Evolutionary conservation across 1,140 invertebrate genomes (phyloP), one percentile per base, ranked within the genome.

Genomic region (Cataglyphis hispanica): DNA sequence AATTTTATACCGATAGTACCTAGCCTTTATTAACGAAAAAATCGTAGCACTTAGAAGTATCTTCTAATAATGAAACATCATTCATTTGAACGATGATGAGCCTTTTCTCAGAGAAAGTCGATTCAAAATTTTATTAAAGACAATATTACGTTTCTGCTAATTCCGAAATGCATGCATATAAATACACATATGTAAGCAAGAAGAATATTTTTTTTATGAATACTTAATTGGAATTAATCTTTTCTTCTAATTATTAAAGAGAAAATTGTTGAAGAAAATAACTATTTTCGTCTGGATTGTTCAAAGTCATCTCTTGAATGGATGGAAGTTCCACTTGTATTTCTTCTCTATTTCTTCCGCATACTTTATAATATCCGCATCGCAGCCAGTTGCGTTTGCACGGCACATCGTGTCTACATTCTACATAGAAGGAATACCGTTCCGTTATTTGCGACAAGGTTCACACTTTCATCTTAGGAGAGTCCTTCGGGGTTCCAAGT

Each of bases 401-500:
- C 64, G 19, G 63, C 66, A 66, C 60, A 74, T 37, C 25, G 40
- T 53, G 31, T 72, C 25, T 60, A 40, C 50, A 56, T 61, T 72
- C 25, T 60, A 40, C 50, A 56, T 56, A 77, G 27, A 10, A 46
- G 6, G 61, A 58, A 77, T 78, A 19, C 13, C 50, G 25, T 69
- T 63, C n/a, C 34, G 40, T 40, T 86, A 75, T 77, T 89, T 64
- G 66, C 74, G 46, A 84, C 66, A 25, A 6, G 37, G 25, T 84
- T 81, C 58, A 19, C n/a, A 56, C 75, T 84, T 81, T 31, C 11
- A 19, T 5, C 11, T 10, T 34, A 19, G 1, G 27, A 0, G 22
- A 5, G 43, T 56, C n/a, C n/a, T n/a, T n/a, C 40, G 43, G 1
- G 61, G 0, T 16, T 19, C 8, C 22, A 43, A 37, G 16, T 25